Base-by-base conservation (phyloP, 2,888 invertebrate genomes). In the Rhimphoctona megacephalus region DNA sequence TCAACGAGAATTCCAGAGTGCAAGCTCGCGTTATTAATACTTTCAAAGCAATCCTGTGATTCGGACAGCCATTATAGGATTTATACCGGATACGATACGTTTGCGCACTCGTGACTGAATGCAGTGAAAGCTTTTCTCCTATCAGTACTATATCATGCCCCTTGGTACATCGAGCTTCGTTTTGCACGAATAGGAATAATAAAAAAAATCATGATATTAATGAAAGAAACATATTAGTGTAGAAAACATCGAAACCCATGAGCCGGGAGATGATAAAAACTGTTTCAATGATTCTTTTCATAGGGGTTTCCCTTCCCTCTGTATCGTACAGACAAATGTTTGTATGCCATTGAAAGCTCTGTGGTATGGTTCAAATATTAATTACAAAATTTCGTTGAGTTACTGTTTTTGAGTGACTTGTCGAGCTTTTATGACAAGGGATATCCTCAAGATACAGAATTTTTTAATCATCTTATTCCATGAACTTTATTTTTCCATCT, bases 351-450 rank as follows among this genome's bases (percentile, higher is more conserved):
- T 54, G 36, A 70, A 78, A 74, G 49, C 76, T 80, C 30, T 66
- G 72, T 33, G 79, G 49, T 17, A 19, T 54, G 49, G 57, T 57
- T 90, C 91, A 91, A 92, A 91, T 91, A 92, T 93, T 93, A 93
- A 93, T 93, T 91, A 91, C 90, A 89, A 92, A 93, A 93, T 93
- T 92, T 92, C 91, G 46, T 90, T 89, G 89, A 86, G 89, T 85
- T 72, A 84, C 7, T 33, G 49, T 61, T 70, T 52, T 25, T 39
- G 19, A 9, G 14, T 79, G 57, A 64, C 57, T 36, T 67, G 70
- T 39, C 67, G 39, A 66, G 80, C 87, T 87, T 88, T 88, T 61
- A 67, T 83, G 19, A 25, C 36, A 46, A 66, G 76, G 72, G 72
- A 25, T 11, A 79, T 67, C 57, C 22, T 39, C 30, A 22, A 25